phyloP scores from a whole-genome alignment of 2,888 invertebrate genomes.

The Drosophila fungiperda region DNA sequence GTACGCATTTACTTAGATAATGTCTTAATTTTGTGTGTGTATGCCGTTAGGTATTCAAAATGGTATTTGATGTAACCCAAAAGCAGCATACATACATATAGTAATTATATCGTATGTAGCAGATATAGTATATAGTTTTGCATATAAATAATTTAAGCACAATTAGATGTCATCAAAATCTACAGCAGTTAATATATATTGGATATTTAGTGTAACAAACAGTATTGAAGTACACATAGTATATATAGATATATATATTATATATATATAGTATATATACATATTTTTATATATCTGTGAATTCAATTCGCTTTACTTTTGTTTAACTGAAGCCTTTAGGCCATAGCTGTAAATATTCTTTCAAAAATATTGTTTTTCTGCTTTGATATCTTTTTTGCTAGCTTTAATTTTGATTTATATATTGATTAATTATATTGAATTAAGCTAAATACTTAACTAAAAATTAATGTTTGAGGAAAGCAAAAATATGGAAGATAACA shows the following conservation, averaged over 20 bases:
- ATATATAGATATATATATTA: constrained; percentile 13
- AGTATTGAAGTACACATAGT: constrained; percentile 10
- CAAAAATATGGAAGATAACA: constrained; percentile 27
- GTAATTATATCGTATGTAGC: constrained; percentile 28
- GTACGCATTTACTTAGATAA: constrained; percentile 59
- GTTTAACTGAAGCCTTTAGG: constrained; percentile 14
- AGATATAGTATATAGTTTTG: constrained; percentile 40
- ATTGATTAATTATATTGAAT: constrained; percentile 24
- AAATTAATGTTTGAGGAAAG: constrained; percentile 29
- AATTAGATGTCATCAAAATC: constrained; percentile 77
- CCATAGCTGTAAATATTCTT: constrained; percentile 63
- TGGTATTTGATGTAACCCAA: constrained; percentile 26
- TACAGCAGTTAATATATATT: constrained; percentile 52
- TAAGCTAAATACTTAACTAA: constrained; percentile 10
- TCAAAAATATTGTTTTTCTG: constrained; percentile 55
- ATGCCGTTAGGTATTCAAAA: constrained; percentile 24
- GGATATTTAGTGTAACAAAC: constrained; percentile 29
- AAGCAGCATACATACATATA: constrained; percentile 39
- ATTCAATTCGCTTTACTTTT: constrained; percentile 2
- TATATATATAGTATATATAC: constrained; percentile 21
- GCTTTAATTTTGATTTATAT: constrained; percentile 34
- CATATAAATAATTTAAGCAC: constrained; percentile 62
- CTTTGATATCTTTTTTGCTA: constrained; percentile 61
- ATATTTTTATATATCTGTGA: constrained; percentile 22
- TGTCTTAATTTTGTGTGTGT: constrained; percentile 61